Base-by-base conservation (phyloP, 2,797 vertebrate genomes). In the Sebastes dallii region DNA sequence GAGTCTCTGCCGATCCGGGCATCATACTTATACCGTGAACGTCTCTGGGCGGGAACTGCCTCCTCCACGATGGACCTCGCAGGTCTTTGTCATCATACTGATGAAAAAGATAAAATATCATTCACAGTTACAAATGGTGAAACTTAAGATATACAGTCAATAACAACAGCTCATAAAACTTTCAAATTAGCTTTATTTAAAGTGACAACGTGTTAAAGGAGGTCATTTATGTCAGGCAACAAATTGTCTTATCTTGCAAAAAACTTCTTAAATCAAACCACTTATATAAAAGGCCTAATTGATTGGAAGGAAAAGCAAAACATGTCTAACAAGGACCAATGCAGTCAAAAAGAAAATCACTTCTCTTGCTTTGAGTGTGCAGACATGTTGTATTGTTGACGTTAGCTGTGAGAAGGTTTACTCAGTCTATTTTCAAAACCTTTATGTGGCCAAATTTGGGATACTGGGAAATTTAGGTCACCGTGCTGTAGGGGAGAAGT, bases 11-110 rank as follows among this genome's bases (percentile, higher is more conserved):
- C 0, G 98, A 98, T 3, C 99, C 99, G 0, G 99, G 98, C 98
- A 99, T 99, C 98, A 99, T 99, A 88, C 97, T 99, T 95, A 99
- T 99, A 81, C 99, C 98, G 0, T 99, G 98, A 4, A 99, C 96
- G 89, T 99, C 99, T 0, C 98, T 95, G 0, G 98, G 97, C 4
- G 97, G 98, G 84, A 99, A 99, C 91, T 99, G 98, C 86, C 98
- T 96, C 91, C 98, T 95, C 99, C 99, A 99, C 8, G 98, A 97
- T 0, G 98, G 96, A 12, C 99, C 98, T 0, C 97, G 93, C 88
- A 97, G 98, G 85, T 98, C 98, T 94, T 99, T 98, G 91, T 98
- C 97, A 7, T 98, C 96, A 2, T 93, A 97, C 82, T 89, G 83
- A 92, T 18, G 5, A n/a, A 52, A 65, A 39, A 13, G 81, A 74